Evolutionary conservation across 2,888 invertebrate species (phyloP), one percentile per base, ranked within the genome.

Genomic region (Hedya salicella): DNA sequence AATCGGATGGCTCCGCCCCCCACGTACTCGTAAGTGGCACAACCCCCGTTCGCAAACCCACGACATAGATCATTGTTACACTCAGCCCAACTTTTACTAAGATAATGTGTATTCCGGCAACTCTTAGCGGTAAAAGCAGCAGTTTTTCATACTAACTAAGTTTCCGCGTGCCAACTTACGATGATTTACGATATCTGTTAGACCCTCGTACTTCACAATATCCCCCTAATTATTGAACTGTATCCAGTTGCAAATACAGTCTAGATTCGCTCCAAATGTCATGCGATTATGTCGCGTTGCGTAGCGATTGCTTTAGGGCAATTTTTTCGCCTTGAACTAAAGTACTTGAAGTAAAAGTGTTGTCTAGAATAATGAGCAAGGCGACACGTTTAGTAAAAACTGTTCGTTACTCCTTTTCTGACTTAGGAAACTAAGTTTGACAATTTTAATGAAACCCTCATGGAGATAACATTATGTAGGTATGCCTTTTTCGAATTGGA

Each of bases 141-240:
- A 65, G 65, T 65, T 65, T 65, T 65, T 65, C 65, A 65, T 65
- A 60, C 59, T 65, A 65, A 65, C 65, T 52, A 65, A 60, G 65
- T 65, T 65, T 60, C 52, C 44, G 4, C 59, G 17, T 32, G 52
- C 59, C 65, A 65, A 60, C 65, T 65, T 65, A 65, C 25, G 46
- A 65, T 65, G 59, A 65, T 65, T 65, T 60, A 65, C 65, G 65
- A 44, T 52, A 65, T 65, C 46, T 52, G 32, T 46, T 53, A 59
- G 59, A 52, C 57, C 52, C 52, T 59, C 52, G 19, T 44, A 30
- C 52, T 60, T 53, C 39, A 60, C 59, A 64, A 52, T 44, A 2
- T 48, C 17, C 42, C 42, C 14, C 30, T 53, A 39, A 60, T 59
- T 46, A 40, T 36, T 17, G 36, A 21, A 53, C 59, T 48, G 39